Evolutionary conservation across 2,797 vertebrate species (phyloP), one percentile per base, ranked within the genome.

Genomic region (Apogon hyalosoma): DNA sequence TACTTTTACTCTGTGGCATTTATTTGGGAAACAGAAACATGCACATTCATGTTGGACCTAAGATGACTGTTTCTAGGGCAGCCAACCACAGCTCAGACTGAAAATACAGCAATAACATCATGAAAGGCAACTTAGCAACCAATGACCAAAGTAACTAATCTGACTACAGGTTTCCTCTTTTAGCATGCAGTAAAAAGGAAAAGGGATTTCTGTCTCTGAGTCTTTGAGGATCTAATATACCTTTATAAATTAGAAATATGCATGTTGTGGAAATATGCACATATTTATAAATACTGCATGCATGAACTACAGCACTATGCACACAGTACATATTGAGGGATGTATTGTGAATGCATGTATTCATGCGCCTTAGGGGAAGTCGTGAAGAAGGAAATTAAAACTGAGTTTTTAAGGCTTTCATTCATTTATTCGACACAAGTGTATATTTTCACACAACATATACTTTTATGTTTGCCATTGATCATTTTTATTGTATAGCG

Each of bases 51-150:
- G 63, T 36, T 59, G 48, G 13, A 65, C 58, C 48, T 57, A 71
- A 82, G 68, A 21, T 3, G 19, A 21, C 19, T 75, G 56, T 71
- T 75, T 78, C 62, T 42, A 49, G 69, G 6, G 19, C 39, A 73
- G 69, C 69, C 80, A 83, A 75, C 55, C 75, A 63, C 55, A 80
- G 77, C 42, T 47, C 59, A 80, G 75, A 89, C 81, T 88, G 80
- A 47, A 75, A 73, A 65, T 43, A 21, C 39, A 66, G 46, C 58
- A 73, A 43, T 28, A 61, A 52, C 54, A 75, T 51, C 63, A 64
- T 61, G 69, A 75, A 50, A 52, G 55, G 90, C 90, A 79, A 84
- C 87, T 75, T 87, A 83, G 86, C 87, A 91, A 92, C 87, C 75
- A 60, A 75, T 75, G 75, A 78, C 72, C 51, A 42, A 61, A 36